These are phyloP conservation scores for Sylvia borin DNA, from an alignment of 2,797 vertebrate species.

Conservation along the genomic window DNA sequence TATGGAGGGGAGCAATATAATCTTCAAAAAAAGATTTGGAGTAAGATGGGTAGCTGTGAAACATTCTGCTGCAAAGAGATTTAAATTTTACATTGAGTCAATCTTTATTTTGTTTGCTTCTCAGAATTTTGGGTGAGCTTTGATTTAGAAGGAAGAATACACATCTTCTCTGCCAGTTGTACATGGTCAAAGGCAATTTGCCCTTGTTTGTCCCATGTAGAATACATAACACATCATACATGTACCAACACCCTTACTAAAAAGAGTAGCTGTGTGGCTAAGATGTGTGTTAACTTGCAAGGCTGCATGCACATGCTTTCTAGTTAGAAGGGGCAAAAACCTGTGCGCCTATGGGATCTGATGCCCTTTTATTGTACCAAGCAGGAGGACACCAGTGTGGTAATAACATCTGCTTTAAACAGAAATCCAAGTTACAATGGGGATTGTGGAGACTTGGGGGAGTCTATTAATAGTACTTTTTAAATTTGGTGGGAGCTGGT, in stretches of 20 bases:
- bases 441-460: background rate
- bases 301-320: background rate
- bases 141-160: background rate
- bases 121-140: background rate
- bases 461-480: background rate
- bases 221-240: accelerated
- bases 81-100: background rate
- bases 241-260: background rate
- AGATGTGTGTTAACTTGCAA: background rate
- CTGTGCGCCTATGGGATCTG: background rate
- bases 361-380: slow-evolving; percentile 5
- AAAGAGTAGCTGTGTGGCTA: background rate
- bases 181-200: slow-evolving; percentile 3
- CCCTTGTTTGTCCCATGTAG: background rate
- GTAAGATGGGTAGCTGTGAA: background rate
- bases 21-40: background rate
- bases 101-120: background rate
- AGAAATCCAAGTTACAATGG: background rate
- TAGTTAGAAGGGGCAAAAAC: background rate
- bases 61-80: background rate
- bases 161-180: background rate
- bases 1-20: accelerated
- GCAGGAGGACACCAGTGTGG: background rate
- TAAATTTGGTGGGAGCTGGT: background rate
- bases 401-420: background rate